phyloP scores from a whole-genome alignment of 2,797 vertebrate species.

The Cossypha caffra region DNA sequence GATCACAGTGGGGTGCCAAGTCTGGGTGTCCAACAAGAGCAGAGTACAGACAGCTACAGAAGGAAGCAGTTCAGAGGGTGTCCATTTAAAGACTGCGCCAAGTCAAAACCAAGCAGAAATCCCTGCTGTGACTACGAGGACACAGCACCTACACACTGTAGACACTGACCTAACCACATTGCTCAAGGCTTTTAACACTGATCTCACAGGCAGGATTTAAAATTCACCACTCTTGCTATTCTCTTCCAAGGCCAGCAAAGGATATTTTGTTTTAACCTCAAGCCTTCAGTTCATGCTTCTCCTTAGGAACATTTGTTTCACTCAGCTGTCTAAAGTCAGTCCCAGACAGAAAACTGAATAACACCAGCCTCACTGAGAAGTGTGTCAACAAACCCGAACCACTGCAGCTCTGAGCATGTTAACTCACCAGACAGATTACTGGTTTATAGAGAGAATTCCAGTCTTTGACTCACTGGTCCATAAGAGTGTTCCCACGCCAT shows the following conservation, averaged over 20 bases:
- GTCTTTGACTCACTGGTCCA: slow-evolving; percentile 25
- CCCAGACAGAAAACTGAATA: not conserved
- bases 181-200: not conserved
- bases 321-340: not conserved
- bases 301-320: slow-evolving; percentile 1
- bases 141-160: not conserved
- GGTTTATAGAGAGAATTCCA: slow-evolving; percentile 34
- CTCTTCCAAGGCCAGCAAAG: not conserved
- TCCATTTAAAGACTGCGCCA: not conserved
- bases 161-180: not conserved
- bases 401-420: not conserved
- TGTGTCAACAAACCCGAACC: slow-evolving; percentile 12
- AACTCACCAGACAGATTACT: slow-evolving; percentile 12
- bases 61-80: not conserved
- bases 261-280: not conserved
- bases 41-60: not conserved
- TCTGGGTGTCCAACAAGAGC: not conserved
- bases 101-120: not conserved
- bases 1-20: not conserved
- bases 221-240: not conserved
- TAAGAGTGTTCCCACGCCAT: not conserved
- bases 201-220: not conserved
- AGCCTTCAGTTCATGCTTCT: not conserved
- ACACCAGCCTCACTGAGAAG: not conserved
- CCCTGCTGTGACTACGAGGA: not conserved